These are phyloP conservation scores for Bolinopsis microptera DNA, from an alignment of 37 sponge, comb jelly and placozoan genomes.

Conservation along the genomic window DNA sequence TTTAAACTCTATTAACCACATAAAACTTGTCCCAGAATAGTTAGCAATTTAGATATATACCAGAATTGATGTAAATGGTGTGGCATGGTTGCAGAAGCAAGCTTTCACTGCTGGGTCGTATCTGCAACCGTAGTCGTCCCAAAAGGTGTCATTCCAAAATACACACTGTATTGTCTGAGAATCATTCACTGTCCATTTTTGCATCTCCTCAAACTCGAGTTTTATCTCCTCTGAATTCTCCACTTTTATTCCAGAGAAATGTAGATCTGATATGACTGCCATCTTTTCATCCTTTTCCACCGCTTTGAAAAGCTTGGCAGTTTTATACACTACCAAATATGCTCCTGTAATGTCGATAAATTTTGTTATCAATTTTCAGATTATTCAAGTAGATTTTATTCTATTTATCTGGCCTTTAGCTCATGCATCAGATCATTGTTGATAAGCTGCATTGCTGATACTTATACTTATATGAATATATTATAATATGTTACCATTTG, in stretches of 20 bases:
- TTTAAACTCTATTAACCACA: too few species aligned
- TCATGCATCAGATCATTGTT: too few species aligned
- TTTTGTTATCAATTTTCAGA: too few species aligned
- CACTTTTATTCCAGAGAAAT: background rate
- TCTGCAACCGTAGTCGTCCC: background rate
- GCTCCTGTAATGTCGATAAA: conserved; percentile 27
- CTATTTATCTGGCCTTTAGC: too few species aligned
- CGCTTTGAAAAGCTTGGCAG: background rate
- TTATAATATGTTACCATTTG: conserved; percentile 1
- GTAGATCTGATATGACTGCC: conserved; percentile 14
- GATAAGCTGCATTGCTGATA: too few species aligned
- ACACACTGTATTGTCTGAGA: conserved; percentile 34
- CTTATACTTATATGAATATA: too few species aligned
- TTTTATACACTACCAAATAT: conserved; percentile 10
- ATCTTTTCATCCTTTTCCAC: background rate
- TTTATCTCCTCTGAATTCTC: background rate
- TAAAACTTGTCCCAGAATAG: too few species aligned
- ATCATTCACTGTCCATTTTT: background rate
- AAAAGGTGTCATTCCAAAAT: background rate
- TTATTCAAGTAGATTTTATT: too few species aligned
- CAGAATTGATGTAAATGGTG: conserved; percentile 47
- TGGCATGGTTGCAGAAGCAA: conserved; percentile 50
- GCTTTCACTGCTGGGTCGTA: background rate
- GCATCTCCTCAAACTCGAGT: background rate
- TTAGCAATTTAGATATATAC: background rate